A percentile compares a stretch with the other conserved stretches of the same genome.
Evolutionary conservation across 2,888 invertebrate genomes (phyloP).

Genomic region (Steinernema carpocapsae): DNA sequence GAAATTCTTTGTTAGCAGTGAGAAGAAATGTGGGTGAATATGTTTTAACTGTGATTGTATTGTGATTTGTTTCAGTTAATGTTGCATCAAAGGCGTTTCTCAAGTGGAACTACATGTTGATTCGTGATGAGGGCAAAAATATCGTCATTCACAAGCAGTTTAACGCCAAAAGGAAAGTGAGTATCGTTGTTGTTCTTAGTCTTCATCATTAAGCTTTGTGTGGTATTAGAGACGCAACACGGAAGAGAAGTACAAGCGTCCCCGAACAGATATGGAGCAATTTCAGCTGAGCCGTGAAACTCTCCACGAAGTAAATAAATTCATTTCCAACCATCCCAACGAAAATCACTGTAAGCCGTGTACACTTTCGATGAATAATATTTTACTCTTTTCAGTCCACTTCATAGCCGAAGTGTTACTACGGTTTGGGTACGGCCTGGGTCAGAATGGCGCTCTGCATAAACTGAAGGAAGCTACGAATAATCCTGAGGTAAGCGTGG

Average conservation of each 20-base stretch:
- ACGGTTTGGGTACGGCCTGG: slow-evolving; percentile 12
- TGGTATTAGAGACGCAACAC: neutral
- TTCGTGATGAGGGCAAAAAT: neutral
- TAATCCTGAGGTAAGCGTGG: neutral
- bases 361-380: neutral
- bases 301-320: neutral
- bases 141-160: neutral
- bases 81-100: neutral
- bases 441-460: slow-evolving; percentile 7
- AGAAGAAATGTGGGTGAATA: neutral
- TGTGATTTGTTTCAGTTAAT: neutral
- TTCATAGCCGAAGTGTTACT: slow-evolving; percentile 6
- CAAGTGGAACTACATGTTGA: neutral
- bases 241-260: neutral
- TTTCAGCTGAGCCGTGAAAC: neutral
- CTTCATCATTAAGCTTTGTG: neutral
- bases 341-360: slow-evolving; percentile 3
- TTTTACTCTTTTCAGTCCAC: neutral
- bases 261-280: neutral
- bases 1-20: neutral
- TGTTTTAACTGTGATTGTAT: neutral
- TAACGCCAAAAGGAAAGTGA: neutral
- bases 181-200: neutral
- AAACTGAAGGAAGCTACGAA: neutral
- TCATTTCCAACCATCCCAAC: neutral